phyloP scores from a whole-genome alignment of 2,113 vertebrate genomes.

The Uria lomvia region DNA sequence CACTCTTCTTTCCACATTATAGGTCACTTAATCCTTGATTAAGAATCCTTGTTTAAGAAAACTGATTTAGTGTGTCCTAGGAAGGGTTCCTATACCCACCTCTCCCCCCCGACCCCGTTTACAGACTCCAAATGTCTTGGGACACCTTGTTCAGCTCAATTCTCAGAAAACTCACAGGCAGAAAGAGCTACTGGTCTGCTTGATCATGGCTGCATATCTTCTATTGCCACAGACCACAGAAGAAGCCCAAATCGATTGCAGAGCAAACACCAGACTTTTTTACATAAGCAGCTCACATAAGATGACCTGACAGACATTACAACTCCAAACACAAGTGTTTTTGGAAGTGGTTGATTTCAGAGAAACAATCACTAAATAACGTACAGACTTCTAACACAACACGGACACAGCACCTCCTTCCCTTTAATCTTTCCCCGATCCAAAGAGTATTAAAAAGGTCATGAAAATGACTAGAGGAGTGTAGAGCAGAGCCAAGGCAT shows the following conservation, averaged over 20 bases:
- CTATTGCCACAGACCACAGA: background rate
- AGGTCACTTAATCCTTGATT: background rate
- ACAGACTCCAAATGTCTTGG: background rate
- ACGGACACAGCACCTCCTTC: background rate
- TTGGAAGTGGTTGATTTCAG: background rate
- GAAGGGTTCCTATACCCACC: background rate
- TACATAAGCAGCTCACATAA: background rate
- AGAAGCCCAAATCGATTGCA: background rate
- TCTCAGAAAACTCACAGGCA: background rate
- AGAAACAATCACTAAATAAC: background rate
- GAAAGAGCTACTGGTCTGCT: constrained; percentile 22
- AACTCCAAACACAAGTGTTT: background rate
- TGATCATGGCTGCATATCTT: background rate
- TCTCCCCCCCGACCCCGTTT: background rate
- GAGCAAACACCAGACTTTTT: background rate
- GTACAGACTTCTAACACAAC: background rate
- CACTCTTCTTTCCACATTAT: background rate
- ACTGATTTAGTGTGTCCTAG: background rate
- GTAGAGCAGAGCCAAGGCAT: background rate
- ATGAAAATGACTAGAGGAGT: background rate
- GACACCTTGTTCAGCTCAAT: background rate
- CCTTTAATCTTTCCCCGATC: background rate
- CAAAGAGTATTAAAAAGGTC: background rate
- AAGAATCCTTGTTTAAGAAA: background rate
- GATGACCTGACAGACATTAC: background rate